Conservation (phyloP, 2,888 invertebrate genomes). For the Calameuta filiformis region DNA sequence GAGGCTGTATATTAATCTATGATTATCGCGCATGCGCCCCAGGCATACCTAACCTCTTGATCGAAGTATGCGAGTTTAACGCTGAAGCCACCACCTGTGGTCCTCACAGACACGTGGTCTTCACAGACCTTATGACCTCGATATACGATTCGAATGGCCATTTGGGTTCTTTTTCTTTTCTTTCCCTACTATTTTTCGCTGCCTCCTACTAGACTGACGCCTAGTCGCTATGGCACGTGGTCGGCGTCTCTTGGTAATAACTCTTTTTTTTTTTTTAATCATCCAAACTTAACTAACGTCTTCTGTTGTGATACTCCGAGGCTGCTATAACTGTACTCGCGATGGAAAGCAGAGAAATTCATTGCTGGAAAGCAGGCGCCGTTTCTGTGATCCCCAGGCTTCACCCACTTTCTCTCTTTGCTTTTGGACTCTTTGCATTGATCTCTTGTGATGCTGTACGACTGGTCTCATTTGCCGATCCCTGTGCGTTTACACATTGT, state of each 20-base stretch:
- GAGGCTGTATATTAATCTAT: background rate
- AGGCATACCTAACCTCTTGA: background rate
- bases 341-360: background rate
- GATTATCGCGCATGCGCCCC: background rate
- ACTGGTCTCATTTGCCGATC: background rate
- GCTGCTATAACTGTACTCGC: background rate
- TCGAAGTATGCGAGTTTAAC: background rate
- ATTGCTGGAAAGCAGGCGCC: background rate
- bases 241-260: background rate
- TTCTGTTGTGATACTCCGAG: background rate
- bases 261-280: background rate
- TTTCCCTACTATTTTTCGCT: background rate
- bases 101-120: no score
- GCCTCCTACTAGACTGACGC: background rate
- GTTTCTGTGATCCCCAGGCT: background rate
- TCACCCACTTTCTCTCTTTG: background rate
- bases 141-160: background rate
- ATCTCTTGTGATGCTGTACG: background rate
- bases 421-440: background rate
- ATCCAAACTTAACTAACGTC: background rate
- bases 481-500: background rate
- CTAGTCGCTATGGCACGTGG: background rate
- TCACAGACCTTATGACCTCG: background rate
- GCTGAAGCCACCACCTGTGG: background rate
- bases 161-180: background rate